Evolutionary conservation across 2,888 invertebrate genomes (phyloP), one percentile per base, ranked within the genome.

Genomic region (Hyppa rectilinea): DNA sequence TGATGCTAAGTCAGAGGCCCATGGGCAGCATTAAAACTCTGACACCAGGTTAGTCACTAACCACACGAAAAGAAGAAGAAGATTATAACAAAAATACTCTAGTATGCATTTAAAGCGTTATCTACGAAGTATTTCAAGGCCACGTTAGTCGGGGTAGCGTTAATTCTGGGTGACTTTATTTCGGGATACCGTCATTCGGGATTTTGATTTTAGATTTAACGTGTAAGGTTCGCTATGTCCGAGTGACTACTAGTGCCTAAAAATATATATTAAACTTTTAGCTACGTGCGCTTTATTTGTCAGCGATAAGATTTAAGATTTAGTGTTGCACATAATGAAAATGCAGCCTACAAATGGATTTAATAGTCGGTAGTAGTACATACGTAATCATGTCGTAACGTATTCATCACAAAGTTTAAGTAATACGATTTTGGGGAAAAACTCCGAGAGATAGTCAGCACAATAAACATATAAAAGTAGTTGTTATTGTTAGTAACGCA

Each of bases 401-500:
- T 31, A 45, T 62, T 40, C 61, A 20, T 72, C 72, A 62, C 72
- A 29, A 60, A 61, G 31, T 61, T 31, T 12, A 45, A 72, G 38
- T 34, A 23, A 53, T 40, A 53, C n/a, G 45, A 53, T 26, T 47
- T 68, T 40, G n/a, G 12, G 47, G 3, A 34, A 66, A 26, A 53
- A 12, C 53, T 53, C 9, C 7, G n/a, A 26, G 26, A 26, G 36
- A 7, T 36, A 43, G 9, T 29, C n/a, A 14, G 4, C 40, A 34
- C 23, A 56, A 43, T 43, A 38, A 49, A 40, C 47, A 55, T 20
- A 40, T 55, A 56, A 23, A 62, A 23, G 9, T 73, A 38, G 34
- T 47, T 69, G 56, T 65, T 56, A 64, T 43, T 62, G 61, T 71
- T 31, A 50, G 31, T 50, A n/a, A 63, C 55, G 60, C n/a, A 52